phyloP scores from a whole-genome alignment of 2,888 invertebrate species.

The Eilema sororculum region DNA sequence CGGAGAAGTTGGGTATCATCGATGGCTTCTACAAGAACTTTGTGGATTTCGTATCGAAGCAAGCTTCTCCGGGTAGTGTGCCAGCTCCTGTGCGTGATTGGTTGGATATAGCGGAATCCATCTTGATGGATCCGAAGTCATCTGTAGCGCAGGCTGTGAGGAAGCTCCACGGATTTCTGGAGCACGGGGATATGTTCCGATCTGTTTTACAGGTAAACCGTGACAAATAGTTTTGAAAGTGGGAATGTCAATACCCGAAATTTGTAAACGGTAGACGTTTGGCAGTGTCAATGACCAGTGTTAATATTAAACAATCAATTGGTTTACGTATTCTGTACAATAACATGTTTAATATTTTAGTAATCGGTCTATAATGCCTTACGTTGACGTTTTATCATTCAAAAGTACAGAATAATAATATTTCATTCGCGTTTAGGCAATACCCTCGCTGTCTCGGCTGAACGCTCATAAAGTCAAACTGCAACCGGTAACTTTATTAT shows the following conservation, averaged over 20 bases:
- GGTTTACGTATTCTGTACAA: constrained; percentile 37
- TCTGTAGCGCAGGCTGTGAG: constrained; percentile 87
- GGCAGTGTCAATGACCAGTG: constrained; percentile 51
- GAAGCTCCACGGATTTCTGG: constrained; percentile 88
- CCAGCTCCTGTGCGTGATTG: constrained; percentile 78
- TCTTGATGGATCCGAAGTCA: constrained; percentile 88
- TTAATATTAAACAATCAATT: constrained; percentile 38
- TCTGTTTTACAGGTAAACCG: constrained; percentile 88
- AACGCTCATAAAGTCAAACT: constrained; percentile 13
- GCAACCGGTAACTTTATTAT: constrained; percentile 1
- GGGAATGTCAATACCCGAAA: constrained; percentile 24
- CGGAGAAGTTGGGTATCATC: constrained; percentile 88
- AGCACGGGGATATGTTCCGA: constrained; percentile 88
- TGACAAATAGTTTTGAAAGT: constrained; percentile 36
- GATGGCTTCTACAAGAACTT: constrained; percentile 90
- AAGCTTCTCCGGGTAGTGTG: constrained; percentile 70
- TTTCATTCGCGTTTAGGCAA: constrained; percentile 34
- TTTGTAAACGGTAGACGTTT: constrained; percentile 28
- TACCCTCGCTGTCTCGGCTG: constrained; percentile 33
- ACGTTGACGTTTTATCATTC: constrained; percentile 23
- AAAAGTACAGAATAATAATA: constrained; percentile 35
- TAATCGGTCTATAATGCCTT: constrained; percentile 9
- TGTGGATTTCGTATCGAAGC: constrained; percentile 86
- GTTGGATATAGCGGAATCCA: constrained; percentile 89
- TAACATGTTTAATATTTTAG: constrained; percentile 30